Evolutionary conservation across 2,888 invertebrate genomes (phyloP).

Genomic region (Brachypalpus laphriformis): DNA sequence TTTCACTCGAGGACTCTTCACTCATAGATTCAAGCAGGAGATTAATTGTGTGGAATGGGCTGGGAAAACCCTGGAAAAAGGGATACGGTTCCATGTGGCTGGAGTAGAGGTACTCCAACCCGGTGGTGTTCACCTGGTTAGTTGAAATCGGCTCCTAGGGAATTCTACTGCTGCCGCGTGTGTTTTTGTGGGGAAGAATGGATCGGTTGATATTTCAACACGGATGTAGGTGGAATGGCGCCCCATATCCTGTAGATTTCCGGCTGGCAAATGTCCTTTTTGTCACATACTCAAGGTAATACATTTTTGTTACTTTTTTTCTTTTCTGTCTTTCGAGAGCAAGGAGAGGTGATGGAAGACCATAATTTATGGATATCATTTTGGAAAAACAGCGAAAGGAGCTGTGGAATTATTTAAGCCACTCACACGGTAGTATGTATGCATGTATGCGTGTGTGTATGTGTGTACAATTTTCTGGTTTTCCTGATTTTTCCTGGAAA

Average conservation of each 20-base stretch:
- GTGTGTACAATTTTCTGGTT: conserved; percentile 24
- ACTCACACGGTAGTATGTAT: conserved; percentile 17
- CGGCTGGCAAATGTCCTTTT: conserved; percentile 61
- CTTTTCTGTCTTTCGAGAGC: background rate
- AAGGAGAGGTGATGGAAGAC: conserved; percentile 31
- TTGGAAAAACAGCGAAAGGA: conserved; percentile 36
- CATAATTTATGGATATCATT: conserved; percentile 70
- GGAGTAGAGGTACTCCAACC: background rate
- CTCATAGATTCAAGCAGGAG: conserved; percentile 37
- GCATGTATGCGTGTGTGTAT: background rate
- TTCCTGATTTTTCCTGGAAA: conserved; percentile 44
- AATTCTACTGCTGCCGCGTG: conserved; percentile 15
- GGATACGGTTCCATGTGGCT: conserved; percentile 17
- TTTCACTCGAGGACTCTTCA: conserved; percentile 18
- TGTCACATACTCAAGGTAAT: conserved; percentile 63
- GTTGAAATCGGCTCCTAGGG: conserved; percentile 28
- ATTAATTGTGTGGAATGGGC: conserved; percentile 64
- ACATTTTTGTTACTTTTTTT: conserved; percentile 32
- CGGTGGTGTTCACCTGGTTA: conserved; percentile 45
- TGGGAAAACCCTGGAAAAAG: conserved; percentile 28
- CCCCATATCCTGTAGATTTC: conserved; percentile 36
- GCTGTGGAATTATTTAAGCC: conserved; percentile 49
- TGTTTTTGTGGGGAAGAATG: conserved; percentile 34
- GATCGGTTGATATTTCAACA: conserved; percentile 49
- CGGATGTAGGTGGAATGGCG: conserved; percentile 41